These are phyloP conservation scores for Tinamus major DNA, from an alignment of 2,797 vertebrate species.

Conservation along the genomic window DNA sequence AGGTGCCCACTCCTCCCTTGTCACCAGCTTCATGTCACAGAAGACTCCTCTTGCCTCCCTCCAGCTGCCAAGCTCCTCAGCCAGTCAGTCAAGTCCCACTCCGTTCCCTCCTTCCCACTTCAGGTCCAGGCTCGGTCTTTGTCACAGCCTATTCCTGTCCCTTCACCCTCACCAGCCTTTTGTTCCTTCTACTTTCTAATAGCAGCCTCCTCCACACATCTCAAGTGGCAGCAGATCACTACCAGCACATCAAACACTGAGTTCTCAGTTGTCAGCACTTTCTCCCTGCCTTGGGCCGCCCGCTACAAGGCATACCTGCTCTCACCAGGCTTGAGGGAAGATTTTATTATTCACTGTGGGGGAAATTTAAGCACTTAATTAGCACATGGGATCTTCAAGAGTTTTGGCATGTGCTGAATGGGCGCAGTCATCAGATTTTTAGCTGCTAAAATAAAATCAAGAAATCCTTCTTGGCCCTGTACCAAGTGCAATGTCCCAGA, in stretches of 20 bases:
- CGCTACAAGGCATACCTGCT: neutral
- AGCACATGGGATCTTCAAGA: neutral
- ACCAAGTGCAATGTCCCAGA: neutral
- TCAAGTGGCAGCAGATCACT: slow-evolving; percentile 8
- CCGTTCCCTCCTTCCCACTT: neutral
- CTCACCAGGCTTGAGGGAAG: neutral
- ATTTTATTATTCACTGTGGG: neutral
- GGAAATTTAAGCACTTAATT: neutral
- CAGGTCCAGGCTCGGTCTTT: neutral
- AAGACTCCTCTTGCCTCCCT: neutral
- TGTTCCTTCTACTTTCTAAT: slow-evolving; percentile 9
- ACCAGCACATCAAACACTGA: neutral
- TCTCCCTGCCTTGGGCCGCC: neutral
- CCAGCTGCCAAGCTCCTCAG: slow-evolving; percentile 11
- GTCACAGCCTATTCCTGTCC: neutral
- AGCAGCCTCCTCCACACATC: slow-evolving; percentile 1
- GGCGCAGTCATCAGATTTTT: neutral
- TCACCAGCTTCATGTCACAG: neutral
- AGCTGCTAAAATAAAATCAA: neutral
- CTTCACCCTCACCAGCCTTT: slow-evolving; percentile 32
- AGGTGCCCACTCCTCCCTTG: neutral
- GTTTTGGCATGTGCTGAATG: neutral
- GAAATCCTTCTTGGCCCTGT: neutral
- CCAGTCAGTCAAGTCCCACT: slow-evolving; percentile 23
- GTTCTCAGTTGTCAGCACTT: slow-evolving; percentile 30